phyloP scores from a whole-genome alignment of 2,888 invertebrate genomes.

The Entomobrya proxima region DNA sequence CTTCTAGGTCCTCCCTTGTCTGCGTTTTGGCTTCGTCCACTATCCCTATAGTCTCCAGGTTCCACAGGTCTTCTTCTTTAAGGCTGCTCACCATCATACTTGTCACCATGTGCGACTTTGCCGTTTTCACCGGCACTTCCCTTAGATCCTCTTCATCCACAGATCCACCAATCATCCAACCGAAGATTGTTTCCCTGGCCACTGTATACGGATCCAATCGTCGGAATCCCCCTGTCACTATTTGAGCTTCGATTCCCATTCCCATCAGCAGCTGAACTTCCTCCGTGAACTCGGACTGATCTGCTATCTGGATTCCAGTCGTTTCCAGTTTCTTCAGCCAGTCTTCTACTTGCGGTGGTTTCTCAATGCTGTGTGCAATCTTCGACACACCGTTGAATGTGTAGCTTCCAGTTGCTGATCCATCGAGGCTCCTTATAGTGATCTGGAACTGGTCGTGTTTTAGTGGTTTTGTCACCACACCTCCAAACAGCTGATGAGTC shows the following conservation, averaged over 20 bases:
- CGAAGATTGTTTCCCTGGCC: not conserved
- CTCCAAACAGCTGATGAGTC: not conserved
- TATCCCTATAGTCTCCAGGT: not conserved
- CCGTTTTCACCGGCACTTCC: not conserved
- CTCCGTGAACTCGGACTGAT: not conserved
- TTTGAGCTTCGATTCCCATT: not conserved
- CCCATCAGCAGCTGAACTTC: not conserved
- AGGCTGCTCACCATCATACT: not conserved
- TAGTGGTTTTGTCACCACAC: not conserved
- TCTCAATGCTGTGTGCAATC: not conserved
- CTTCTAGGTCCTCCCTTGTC: not conserved
- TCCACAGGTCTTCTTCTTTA: not conserved
- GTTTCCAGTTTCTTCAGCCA: not conserved
- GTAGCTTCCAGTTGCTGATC: not conserved
- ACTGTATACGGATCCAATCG: not conserved
- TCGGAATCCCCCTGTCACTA: not conserved
- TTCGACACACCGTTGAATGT: not conserved
- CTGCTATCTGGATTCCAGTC: not conserved
- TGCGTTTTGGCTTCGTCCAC: not conserved
- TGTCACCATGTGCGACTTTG: not conserved
- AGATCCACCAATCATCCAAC: constrained; percentile 3
- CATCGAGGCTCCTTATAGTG: not conserved
- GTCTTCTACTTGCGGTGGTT: not conserved
- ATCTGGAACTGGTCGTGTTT: not conserved
- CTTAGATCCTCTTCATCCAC: too few relatives aligned